Base-by-base conservation (phyloP, 2,888 invertebrate species). In the Drosophila macrothrix region DNA sequence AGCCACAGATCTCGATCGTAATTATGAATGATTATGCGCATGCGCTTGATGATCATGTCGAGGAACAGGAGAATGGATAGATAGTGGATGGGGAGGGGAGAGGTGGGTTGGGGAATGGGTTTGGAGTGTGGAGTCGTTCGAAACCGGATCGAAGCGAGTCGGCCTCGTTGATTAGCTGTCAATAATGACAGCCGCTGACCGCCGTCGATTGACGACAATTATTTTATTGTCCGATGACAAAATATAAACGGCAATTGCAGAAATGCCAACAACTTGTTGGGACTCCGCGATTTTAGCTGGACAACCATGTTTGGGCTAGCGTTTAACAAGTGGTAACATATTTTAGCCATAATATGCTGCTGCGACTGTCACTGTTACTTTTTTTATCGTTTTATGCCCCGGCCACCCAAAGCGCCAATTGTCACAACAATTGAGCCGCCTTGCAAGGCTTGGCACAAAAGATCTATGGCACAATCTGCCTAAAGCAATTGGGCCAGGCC, bases 11-110 rank as follows among this genome's bases (percentile, higher is more conserved):
- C 35, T 46, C 52, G 59, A 73, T 46, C 29, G 54, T 83, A 85
- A 90, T 88, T 85, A 90, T 88, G 88, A 87, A 90, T 90, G 89
- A 87, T 90, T 80, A 86, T 90, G 88, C 78, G 84, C 81, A 71
- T 78, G 75, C 62, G 69, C 73, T 52, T 65, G 69, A 75, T 76
- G 78, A 76, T 82, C 71, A 66, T 78, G 78, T 84, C 16, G 22
- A 35, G 49, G 9, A 12, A 25, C 28, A 28, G 39, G 9, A 4
- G 3, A 7, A 46, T 16, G 25, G 4, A 25, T 7, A 2, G 4
- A 46, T 12, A 0, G 31, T n/a, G 5, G 2, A 25, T 22, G 22
- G 16, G 22, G 41, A 22, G 28, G 22, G 28, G n/a, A 9, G 1
- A 16, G 53, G 28, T 0, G 14, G 31, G 19, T 14, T 0, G 25